phyloP scores from a whole-genome alignment of 2,113 vertebrate genomes.

The Camelus bactrianus region DNA sequence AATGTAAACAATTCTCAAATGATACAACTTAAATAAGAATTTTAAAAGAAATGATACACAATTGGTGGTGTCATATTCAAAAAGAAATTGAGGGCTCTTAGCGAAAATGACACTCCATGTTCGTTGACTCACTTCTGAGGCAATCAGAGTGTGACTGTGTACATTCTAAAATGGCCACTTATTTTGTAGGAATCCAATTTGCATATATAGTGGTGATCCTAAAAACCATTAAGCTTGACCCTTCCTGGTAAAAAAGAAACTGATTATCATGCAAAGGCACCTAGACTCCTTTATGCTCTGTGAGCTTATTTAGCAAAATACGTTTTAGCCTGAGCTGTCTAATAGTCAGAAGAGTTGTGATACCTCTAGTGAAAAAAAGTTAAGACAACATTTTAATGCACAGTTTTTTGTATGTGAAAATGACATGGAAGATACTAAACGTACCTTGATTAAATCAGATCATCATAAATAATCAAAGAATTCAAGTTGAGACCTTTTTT shows the following conservation, averaged over 20 bases:
- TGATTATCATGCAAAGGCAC: conserved; percentile 31
- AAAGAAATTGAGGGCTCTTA: conserved; percentile 58
- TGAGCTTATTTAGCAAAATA: conserved; percentile 48
- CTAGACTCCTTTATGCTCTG: conserved; percentile 52
- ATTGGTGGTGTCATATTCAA: conserved; percentile 70
- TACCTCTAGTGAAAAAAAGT: conserved; percentile 37
- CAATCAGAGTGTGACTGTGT: conserved; percentile 62
- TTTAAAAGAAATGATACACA: conserved; percentile 64
- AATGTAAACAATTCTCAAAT: conserved; percentile 60
- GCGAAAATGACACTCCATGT: conserved; percentile 55
- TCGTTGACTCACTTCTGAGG: conserved; percentile 75
- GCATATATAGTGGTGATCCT: conserved; percentile 54
- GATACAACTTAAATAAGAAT: conserved; percentile 69
- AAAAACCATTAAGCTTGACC: conserved; percentile 61
- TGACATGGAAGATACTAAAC: background rate
- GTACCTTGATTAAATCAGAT: background rate
- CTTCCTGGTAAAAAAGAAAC: conserved; percentile 37
- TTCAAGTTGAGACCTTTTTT: background rate
- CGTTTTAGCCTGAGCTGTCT: conserved; percentile 22
- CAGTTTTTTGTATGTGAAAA: background rate
- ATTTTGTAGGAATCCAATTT: conserved; percentile 54
- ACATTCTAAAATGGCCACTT: conserved; percentile 48
- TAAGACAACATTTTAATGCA: background rate
- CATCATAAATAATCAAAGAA: conserved; percentile 5
- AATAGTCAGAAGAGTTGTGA: background rate